A percentile compares a stretch with the other conserved stretches of the same genome.
Conservation (phyloP, 2,797 vertebrate species). For the Gymnoscopelus braueri region DNA sequence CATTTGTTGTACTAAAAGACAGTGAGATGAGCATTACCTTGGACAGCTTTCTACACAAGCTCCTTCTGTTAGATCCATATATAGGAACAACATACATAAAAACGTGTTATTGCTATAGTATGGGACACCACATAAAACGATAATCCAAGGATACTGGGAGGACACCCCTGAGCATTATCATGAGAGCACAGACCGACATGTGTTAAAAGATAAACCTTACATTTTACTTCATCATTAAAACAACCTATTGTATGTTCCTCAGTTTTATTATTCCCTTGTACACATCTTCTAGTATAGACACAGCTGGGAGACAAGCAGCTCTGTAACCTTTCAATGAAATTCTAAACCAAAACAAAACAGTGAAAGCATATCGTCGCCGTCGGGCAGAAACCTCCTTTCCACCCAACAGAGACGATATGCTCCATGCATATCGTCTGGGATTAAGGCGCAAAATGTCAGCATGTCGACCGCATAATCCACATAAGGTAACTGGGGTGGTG, state of each 20-base stretch:
- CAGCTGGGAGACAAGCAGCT: not conserved
- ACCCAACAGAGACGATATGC: too few species aligned
- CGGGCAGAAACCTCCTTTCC: too few species aligned
- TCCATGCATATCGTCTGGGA: too few species aligned
- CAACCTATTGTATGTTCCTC: too few species aligned
- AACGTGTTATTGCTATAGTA: not conserved
- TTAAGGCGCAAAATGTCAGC: too few species aligned
- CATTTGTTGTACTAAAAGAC: conserved; percentile 11
- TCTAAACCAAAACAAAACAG: not conserved
- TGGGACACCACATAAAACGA: conserved; percentile 7
- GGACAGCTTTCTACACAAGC: not conserved
- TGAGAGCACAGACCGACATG: not conserved
- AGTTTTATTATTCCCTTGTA: too few species aligned
- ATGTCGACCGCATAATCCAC: too few species aligned
- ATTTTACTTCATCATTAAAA: too few species aligned
- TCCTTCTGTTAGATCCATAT: not conserved
- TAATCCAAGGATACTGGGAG: conserved; percentile 12
- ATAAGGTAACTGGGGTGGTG: too few species aligned
- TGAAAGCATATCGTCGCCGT: too few species aligned
- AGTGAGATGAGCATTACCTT: conserved; percentile 9
- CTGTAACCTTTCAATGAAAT: not conserved
- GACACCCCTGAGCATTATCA: not conserved
- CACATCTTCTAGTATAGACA: not conserved
- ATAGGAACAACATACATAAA: conserved; percentile 8
- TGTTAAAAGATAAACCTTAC: too few species aligned